phyloP scores from a whole-genome alignment of 2,797 vertebrate species.

The Cirrhinus molitorella region DNA sequence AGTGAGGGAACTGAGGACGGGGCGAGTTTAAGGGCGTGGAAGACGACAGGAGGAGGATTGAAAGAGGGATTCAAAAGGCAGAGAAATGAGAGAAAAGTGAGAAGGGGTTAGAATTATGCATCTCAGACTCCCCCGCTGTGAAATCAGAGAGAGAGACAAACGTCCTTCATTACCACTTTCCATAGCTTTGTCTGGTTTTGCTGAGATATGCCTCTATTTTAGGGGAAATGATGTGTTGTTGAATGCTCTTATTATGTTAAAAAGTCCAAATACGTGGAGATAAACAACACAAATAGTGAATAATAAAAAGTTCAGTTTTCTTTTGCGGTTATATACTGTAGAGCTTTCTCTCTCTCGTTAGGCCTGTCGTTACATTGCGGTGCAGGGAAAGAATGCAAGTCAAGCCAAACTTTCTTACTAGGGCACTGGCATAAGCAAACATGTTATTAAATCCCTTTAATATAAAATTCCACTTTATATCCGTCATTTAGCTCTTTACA shows the following conservation, averaged over 20 bases:
- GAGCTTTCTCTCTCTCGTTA: not conserved
- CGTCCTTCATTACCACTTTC: not conserved
- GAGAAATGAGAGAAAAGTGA: slow-evolving; percentile 23
- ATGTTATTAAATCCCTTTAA: slow-evolving; percentile 37
- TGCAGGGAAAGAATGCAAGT: slow-evolving; percentile 36
- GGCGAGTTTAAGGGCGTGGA: slow-evolving; percentile 48
- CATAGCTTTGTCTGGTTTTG: not conserved
- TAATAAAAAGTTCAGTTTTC: not conserved
- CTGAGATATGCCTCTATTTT: not conserved
- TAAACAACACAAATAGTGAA: slow-evolving; percentile 17
- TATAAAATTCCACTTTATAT: slow-evolving; percentile 19
- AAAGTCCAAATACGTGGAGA: slow-evolving; percentile 20
- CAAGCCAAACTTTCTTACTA: slow-evolving; percentile 28
- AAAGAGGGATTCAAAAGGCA: slow-evolving; percentile 47
- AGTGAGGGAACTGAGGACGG: slow-evolving; percentile 45
- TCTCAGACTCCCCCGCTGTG: slow-evolving; percentile 53
- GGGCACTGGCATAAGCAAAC: slow-evolving; percentile 35
- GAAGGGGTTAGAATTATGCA: slow-evolving; percentile 54
- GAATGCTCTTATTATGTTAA: slow-evolving; percentile 7
- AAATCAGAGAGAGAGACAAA: not conserved
- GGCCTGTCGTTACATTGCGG: slow-evolving; percentile 12
- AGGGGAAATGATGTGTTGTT: no score
- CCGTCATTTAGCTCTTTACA: not conserved
- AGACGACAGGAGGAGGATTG: slow-evolving; percentile 38
- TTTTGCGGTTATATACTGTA: not conserved